Conservation (phyloP, 2,113 vertebrate genomes). For the Gorilla gorilla region DNA sequence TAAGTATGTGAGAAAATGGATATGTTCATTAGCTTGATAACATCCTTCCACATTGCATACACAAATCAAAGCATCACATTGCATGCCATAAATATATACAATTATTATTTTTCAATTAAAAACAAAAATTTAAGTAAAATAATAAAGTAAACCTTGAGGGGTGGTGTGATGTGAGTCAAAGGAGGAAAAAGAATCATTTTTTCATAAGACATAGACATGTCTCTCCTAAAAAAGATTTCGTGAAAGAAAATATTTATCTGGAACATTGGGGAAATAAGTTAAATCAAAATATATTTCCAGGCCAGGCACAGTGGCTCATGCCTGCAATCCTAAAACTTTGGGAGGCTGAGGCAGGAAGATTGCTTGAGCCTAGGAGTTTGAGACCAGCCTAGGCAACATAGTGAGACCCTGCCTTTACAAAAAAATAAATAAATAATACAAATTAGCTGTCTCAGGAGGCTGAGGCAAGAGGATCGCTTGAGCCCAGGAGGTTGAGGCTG, state of each 20-base stretch:
- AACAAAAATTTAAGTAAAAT: background rate
- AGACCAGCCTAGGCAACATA: too few relatives aligned
- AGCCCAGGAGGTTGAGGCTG: too few relatives aligned
- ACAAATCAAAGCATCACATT: background rate
- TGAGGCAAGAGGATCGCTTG: too few relatives aligned
- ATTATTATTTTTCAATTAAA: background rate
- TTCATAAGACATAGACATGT: background rate
- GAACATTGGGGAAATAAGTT: background rate
- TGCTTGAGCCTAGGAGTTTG: too few relatives aligned
- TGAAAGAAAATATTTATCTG: background rate
- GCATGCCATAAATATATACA: background rate
- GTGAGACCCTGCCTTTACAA: too few relatives aligned
- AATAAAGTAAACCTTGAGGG: background rate
- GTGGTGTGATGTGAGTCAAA: background rate
- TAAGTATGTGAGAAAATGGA: background rate
- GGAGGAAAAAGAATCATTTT: background rate
- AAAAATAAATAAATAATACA: too few relatives aligned
- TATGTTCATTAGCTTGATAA: background rate
- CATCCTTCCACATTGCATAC: background rate
- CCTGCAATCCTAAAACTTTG: too few relatives aligned
- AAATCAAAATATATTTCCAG: background rate
- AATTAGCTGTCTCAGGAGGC: too few relatives aligned
- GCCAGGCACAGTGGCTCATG: too few relatives aligned
- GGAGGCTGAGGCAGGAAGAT: too few relatives aligned
- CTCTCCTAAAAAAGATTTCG: background rate